Conservation (phyloP, 2,113 vertebrate species). For the Tapirus terrestris region DNA sequence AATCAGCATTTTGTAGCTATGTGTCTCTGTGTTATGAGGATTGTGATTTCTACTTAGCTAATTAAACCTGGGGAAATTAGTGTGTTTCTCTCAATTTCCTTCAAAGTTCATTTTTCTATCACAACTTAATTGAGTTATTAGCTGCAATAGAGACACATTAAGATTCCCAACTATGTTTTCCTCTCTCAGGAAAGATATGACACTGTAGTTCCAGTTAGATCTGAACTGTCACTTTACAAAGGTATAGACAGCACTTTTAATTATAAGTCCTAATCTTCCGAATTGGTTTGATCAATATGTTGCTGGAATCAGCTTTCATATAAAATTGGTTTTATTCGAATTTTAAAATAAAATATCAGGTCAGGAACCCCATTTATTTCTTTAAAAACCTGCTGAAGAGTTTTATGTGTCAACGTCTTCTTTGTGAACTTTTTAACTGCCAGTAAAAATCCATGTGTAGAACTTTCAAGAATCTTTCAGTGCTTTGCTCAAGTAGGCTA, state of each 20-base stretch:
- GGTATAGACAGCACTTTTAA: conserved; percentile 44
- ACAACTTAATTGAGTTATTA: conserved; percentile 83
- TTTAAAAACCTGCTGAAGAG: background rate
- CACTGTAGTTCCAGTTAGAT: background rate
- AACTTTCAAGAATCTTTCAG: background rate
- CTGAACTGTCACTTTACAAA: conserved; percentile 45
- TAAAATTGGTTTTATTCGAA: conserved; percentile 50
- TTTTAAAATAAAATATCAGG: conserved; percentile 11
- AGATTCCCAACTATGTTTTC: conserved; percentile 65
- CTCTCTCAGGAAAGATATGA: conserved; percentile 68
- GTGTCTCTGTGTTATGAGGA: conserved; percentile 27
- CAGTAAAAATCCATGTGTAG: background rate
- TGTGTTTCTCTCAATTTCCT: conserved; percentile 75
- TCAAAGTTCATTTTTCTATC: conserved; percentile 78
- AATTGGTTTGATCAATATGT: conserved; percentile 64
- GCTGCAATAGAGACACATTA: conserved; percentile 74
- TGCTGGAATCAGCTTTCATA: conserved; percentile 61
- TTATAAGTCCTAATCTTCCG: conserved; percentile 61
- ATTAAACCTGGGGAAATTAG: conserved; percentile 72
- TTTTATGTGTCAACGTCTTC: conserved; percentile 6
- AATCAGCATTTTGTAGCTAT: conserved; percentile 65
- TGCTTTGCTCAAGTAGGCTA: background rate
- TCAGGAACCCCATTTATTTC: background rate
- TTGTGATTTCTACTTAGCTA: conserved; percentile 64
- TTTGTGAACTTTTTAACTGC: background rate